Base-by-base conservation (phyloP, 2,888 invertebrate species). In the Thymelicus lineola region DNA sequence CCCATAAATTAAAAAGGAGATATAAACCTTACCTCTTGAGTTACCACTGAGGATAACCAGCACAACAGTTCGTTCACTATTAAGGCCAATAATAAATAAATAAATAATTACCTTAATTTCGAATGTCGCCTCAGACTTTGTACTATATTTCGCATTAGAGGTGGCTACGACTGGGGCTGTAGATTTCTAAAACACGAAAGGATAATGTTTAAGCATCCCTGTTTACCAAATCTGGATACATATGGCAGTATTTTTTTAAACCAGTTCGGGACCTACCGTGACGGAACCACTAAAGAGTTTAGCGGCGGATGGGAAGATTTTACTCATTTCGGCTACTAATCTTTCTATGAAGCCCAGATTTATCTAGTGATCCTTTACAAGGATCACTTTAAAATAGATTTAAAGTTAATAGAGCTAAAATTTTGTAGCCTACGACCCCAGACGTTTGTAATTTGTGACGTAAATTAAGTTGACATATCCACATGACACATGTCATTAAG, bases 101-200 rank as follows among this genome's bases (percentile, higher is more conserved):
- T n/a, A 70, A 14, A 63, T 15, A n/a, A 36, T 73, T 82, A 95
- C 95, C 92, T 95, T 93, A 10, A 95, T 94, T 86, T 96, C 95
- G 79, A 95, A 96, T 12, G 90, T 88, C 7, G 95, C 95, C 84
- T 96, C 96, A 7, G 94, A 94, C 73, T 94, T 95, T 75, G 91
- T 89, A 79, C 92, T 91, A 83, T 95, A 96, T 79, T 94, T 95
- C 74, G 90, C 91, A 76, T 94, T 95, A 66, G 86, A 77, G n/a
- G 84, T 79, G 53, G 83, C 73, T 59, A 82, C 80, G 73, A 82
- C 84, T 72, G 91, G 90, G 72, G 82, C 82, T 72, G 83, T 82
- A 71, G 82, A 79, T 87, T 93, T 93, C 93, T 94, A 87, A 73
- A 88, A 89, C 72, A 73, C 71, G 69, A 46, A 55, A 77, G 48